Base-by-base conservation (phyloP, 2,113 vertebrate genomes). In the Apteryx mantelli region DNA sequence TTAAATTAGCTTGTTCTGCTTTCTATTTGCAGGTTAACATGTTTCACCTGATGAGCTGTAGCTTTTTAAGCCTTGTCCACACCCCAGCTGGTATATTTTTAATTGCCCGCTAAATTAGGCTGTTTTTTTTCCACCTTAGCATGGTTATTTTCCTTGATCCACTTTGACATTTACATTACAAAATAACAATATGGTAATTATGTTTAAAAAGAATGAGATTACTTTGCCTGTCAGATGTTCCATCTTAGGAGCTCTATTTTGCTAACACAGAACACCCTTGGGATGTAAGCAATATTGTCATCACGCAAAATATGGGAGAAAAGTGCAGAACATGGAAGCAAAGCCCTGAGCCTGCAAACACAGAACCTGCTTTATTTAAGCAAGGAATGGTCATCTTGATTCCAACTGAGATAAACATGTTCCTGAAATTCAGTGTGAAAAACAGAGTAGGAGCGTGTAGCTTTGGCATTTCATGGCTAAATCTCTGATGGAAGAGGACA, bases 81-180 rank as follows among this genome's bases (percentile, higher is more conserved):
- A 11, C 21, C 66, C 36, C 58, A 55, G 88, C 30, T 75, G n/a
- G 69, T 82, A 58, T 65, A 52, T 89, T 84, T 82, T 95, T 92
- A 97, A 92, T 87, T 94, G 30, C 20, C 48, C 89, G 19, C 30
- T 87, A 86, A 87, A 85, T 77, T 38, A 89, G 75, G 71, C 53
- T 9, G 26, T 76, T 92, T 94, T 79, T 60, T 58, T 58, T 9
- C 14, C 30, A 73, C 38, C 53, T 88, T 91, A 34, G 25, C 20
- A 6, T 76, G 22, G 18, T 85, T 89, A 80, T 91, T 89, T 91
- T 88, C 46, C 63, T 81, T 95, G 76, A 88, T 91, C 52, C 86
- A 17, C 69, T 92, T 81, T 93, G 66, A 80, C 38, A 77, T 53
- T 82, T 48, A 44, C 63, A 82, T 85, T 87, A 85, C 63, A 69